These are phyloP conservation scores for Machimus atricapillus DNA, from an alignment of 2,888 invertebrate genomes.

Conservation along the genomic window DNA sequence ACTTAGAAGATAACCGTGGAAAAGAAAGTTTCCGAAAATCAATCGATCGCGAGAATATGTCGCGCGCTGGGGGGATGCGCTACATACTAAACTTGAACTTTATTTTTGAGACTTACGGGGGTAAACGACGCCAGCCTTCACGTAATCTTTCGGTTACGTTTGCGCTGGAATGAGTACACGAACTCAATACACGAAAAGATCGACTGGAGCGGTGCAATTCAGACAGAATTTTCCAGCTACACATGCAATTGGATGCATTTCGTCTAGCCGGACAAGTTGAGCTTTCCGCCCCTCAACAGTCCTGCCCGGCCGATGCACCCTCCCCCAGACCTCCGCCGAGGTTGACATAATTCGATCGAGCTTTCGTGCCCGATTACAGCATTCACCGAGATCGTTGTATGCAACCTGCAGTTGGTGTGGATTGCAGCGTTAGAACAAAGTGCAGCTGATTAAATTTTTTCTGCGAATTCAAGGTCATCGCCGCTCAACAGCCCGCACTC, in stretches of 20 bases:
- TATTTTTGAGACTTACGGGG: neutral
- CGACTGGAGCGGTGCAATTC: constrained; percentile 24
- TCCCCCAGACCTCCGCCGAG: neutral
- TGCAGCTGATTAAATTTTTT: constrained; percentile 30
- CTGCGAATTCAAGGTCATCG: constrained; percentile 15
- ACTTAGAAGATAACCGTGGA: neutral
- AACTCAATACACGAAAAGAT: neutral
- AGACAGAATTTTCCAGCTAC: neutral
- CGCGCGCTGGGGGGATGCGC: constrained; percentile 30
- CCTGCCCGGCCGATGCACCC: neutral
- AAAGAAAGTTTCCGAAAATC: constrained; percentile 4
- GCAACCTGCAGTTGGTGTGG: neutral
- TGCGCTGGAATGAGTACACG: constrained; percentile 2
- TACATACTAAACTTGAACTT: constrained; percentile 40
- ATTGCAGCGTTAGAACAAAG: constrained; percentile 27
- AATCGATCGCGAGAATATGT: constrained; percentile 16
- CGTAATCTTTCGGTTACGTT: neutral
- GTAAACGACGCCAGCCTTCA: neutral
- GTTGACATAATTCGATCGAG: constrained; percentile 4
- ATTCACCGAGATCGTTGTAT: neutral
- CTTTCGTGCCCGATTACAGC: neutral
- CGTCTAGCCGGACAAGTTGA: neutral
- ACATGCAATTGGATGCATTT: neutral
- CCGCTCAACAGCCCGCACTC: neutral
- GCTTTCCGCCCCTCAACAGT: constrained; percentile 16